Base-by-base conservation (phyloP, 2,113 vertebrate genomes). In the Phodopus roborovskii region DNA sequence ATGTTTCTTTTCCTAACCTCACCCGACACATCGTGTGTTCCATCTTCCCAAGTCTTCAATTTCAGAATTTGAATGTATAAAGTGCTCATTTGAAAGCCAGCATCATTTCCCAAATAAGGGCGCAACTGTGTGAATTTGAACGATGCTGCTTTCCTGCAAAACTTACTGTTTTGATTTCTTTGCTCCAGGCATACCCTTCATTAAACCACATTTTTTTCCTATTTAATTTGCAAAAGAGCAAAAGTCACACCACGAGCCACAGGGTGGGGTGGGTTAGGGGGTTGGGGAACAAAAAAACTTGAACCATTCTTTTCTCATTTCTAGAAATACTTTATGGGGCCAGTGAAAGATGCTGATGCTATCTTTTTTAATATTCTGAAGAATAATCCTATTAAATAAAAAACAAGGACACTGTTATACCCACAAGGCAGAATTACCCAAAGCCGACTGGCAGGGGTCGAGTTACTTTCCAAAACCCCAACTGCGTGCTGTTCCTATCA, bases 341-440 rank as follows among this genome's bases (percentile, higher is more conserved):
- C 98, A 98, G 82, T 98, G 99, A 99, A 99, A 99, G 98, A 98
- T 97, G 97, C 84, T 97, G 99, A 99, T 99, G 98, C 96, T 99
- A 99, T 99, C 98, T 99, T 98, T 71, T 99, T 98, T 98, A 99
- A 99, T 99, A 99, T 99, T 98, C 98, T 96, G 98, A 98, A 98
- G 98, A 98, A 98, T 99, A 99, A 99, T 98, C 98, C 98, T 99
- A 98, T 99, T 98, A 99, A 98, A 98, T 98, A 98, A 98, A 98
- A 99, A 98, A 99, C 98, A 98, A 98, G 98, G 98, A 97, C 98
- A 98, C 98, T 98, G 98, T 99, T 98, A 98, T 99, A 98, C 98
- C 98, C 98, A 97, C 97, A 98, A 98, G 98, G 98, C 97, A 96
- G 98, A 98, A 98, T 98, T 98, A 98, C 98, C 98, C 98, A 89